Conservation (phyloP, 2,888 invertebrate genomes). For the Schizaphis graminum region DNA sequence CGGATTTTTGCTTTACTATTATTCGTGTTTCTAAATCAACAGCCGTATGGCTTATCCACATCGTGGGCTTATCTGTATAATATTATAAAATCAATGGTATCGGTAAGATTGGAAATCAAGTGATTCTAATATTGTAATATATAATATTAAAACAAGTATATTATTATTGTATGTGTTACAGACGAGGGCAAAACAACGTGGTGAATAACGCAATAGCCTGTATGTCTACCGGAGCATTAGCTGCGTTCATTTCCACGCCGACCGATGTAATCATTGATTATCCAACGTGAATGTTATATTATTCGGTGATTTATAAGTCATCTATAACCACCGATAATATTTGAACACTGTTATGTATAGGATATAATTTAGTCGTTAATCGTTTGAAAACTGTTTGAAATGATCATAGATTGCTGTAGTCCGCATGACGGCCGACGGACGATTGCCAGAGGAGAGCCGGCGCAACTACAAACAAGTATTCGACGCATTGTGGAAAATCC, state of each 20-base stretch:
- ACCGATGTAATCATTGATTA: slow-evolving; percentile 78
- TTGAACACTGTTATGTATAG: too few relatives aligned
- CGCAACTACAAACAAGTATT: slow-evolving; percentile 94
- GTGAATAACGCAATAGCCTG: slow-evolving; percentile 85
- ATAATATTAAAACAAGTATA: not conserved
- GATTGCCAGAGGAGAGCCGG: slow-evolving; percentile 87
- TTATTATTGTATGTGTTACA: slow-evolving; percentile 69
- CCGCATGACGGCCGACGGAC: slow-evolving; percentile 97
- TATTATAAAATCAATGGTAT: not conserved
- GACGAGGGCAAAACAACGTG: slow-evolving; percentile 84
- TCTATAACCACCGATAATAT: too few relatives aligned
- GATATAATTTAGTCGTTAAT: not conserved
- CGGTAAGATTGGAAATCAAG: not conserved
- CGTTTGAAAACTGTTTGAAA: not conserved
- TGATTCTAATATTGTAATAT: not conserved
- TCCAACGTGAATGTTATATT: not conserved
- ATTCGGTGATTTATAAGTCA: too few relatives aligned
- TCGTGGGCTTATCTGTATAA: too few relatives aligned
- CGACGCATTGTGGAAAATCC: slow-evolving; percentile 86
- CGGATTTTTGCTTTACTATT: too few relatives aligned
- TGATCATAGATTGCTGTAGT: slow-evolving; percentile 84
- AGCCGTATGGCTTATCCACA: too few relatives aligned
- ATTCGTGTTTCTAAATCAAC: too few relatives aligned
- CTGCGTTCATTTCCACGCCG: slow-evolving; percentile 95
- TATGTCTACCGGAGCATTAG: slow-evolving; percentile 87